These are phyloP conservation scores for Chorisops tibialis DNA, from an alignment of 2,888 invertebrate genomes.

Conservation along the genomic window DNA sequence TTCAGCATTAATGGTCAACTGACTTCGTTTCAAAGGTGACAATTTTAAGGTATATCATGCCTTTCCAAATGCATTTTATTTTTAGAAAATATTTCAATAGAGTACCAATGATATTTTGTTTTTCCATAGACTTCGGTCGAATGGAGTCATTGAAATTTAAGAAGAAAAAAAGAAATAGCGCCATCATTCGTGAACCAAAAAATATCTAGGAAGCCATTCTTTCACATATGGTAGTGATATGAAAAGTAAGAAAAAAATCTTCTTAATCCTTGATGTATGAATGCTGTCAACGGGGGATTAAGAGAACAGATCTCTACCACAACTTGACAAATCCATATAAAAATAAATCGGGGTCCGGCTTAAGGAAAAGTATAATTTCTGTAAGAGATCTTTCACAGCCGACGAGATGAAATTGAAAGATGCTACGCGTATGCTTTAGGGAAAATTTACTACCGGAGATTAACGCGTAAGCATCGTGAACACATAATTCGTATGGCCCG, in stretches of 20 bases:
- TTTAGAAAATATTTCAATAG: too few species aligned
- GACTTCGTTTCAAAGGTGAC: too few species aligned
- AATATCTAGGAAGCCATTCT: background rate
- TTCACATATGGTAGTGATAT: constrained; percentile 24
- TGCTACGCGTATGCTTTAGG: constrained; percentile 6
- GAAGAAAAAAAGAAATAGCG: too few species aligned
- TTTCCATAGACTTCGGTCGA: too few species aligned
- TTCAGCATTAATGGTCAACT: too few species aligned
- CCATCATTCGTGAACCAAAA: too few species aligned
- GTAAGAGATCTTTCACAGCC: constrained; percentile 24
- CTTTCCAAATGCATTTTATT: too few species aligned
- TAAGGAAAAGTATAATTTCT: constrained; percentile 14
- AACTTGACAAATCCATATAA: constrained; percentile 30
- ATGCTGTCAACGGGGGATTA: constrained; percentile 32
- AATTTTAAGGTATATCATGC: too few species aligned
- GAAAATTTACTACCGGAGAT: constrained; percentile 24
- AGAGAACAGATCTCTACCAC: constrained; percentile 6
- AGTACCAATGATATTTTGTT: too few species aligned
- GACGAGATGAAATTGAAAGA: background rate
- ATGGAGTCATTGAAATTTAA: too few species aligned
- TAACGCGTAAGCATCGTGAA: constrained; percentile 7
- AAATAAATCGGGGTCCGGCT: constrained; percentile 28
- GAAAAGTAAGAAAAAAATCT: constrained; percentile 16
- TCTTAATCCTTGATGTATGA: constrained; percentile 32
- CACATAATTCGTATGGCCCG: constrained; percentile 13